A percentile compares a stretch with the other conserved stretches of the same genome.
These are phyloP conservation scores for Acronicta leporina DNA, from an alignment of 2,888 invertebrate genomes.

Conservation along the genomic window DNA sequence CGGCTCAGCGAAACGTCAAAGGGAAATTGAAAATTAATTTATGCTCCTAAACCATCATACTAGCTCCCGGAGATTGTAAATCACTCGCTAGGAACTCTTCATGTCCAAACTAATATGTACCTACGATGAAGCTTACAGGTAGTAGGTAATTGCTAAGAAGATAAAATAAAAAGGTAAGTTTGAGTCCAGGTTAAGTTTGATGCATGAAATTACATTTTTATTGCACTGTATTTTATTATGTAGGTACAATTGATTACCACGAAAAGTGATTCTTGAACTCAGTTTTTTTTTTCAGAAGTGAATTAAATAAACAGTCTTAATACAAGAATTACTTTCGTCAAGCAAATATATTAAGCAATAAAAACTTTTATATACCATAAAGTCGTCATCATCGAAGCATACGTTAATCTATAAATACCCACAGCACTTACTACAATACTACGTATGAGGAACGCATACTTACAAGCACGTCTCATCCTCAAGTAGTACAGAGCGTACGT, in stretches of 20 bases:
- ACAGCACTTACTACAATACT: constrained; percentile 9
- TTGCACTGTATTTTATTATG: no score
- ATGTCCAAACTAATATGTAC: constrained; percentile 24
- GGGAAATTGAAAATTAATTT: constrained; percentile 89
- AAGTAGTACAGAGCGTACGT: constrained; percentile 38
- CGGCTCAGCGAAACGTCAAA: constrained; percentile 88
- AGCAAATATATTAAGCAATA: neutral
- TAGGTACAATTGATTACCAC: no score
- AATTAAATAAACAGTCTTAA: no score
- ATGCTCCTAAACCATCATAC: constrained; percentile 82
- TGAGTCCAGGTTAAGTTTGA: no score
- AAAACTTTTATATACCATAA: constrained; percentile 1
- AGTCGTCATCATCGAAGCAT: neutral
- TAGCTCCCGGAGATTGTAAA: constrained; percentile 75
- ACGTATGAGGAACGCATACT: constrained; percentile 23
- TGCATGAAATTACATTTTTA: no score
- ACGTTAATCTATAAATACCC: neutral
- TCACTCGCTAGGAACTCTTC: constrained; percentile 66
- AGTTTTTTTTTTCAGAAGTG: no score
- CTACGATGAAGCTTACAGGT: neutral
- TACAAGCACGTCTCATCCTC: constrained; percentile 19
- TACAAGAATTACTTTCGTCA: neutral
- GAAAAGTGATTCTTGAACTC: no score
- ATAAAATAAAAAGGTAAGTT: neutral
- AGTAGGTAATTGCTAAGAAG: neutral